Conservation (phyloP, 2,113 vertebrate genomes). For the Taxidea taxus region DNA sequence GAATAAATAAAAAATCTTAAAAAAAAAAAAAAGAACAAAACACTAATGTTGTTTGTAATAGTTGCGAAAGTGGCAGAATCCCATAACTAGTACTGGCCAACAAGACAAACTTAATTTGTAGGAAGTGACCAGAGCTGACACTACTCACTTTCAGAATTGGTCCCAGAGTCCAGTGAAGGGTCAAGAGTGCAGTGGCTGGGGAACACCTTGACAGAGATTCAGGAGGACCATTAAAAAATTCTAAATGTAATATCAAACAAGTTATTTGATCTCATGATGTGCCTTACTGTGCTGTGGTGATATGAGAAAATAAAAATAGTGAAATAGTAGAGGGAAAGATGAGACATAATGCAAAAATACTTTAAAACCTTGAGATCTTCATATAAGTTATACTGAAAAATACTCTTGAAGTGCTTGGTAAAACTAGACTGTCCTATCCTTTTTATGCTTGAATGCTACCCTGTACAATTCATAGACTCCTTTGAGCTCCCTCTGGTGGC, state of each 20-base stretch:
- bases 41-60: neutral
- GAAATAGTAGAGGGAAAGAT: neutral
- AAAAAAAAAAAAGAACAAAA: neutral
- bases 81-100: neutral
- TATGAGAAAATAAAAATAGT: neutral
- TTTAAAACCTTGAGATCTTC: neutral
- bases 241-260: neutral
- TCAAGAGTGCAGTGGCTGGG: neutral
- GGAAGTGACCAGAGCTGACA: neutral
- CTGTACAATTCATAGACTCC: accelerated
- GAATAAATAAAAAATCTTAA: neutral
- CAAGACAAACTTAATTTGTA: neutral
- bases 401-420: neutral
- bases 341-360: neutral
- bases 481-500: neutral
- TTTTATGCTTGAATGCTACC: accelerated
- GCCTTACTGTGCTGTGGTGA: neutral
- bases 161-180: neutral
- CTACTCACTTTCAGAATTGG: neutral
- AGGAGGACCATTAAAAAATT: neutral
- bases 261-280: neutral
- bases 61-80: neutral
- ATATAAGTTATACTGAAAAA: neutral
- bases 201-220: neutral
- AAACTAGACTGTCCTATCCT: neutral